Conservation (phyloP, 1,140 invertebrate genomes). For the Sycophila sp. region DNA sequence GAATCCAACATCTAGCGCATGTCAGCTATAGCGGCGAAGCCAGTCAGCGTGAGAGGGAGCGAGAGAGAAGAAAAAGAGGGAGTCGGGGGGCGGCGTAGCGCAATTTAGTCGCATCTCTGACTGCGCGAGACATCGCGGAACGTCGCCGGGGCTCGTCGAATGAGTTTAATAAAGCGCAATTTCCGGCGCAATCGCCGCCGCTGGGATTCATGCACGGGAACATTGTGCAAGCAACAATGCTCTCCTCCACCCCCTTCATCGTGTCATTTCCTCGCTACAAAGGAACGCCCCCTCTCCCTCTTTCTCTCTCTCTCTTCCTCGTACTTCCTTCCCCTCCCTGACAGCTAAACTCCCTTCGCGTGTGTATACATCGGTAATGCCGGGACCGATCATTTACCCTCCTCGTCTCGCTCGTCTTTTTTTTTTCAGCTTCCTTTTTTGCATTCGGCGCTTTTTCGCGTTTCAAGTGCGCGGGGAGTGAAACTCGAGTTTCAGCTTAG, state of each 20-base stretch:
- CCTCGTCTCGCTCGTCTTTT: too few relatives aligned
- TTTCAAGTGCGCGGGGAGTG: too few relatives aligned
- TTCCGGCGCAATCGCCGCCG: conserved; percentile 38
- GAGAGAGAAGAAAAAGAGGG: background rate
- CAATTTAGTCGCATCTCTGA: conserved; percentile 22
- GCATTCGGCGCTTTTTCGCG: too few relatives aligned
- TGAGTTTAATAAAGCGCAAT: conserved; percentile 46
- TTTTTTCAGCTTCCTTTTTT: too few relatives aligned
- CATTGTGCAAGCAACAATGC: conserved; percentile 41
- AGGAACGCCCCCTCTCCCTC: conserved; percentile 12
- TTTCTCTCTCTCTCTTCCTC: conserved; percentile 2
- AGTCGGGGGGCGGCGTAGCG: background rate
- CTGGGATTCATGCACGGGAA: conserved; percentile 29
- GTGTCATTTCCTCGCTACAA: conserved; percentile 35
- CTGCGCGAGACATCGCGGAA: conserved; percentile 13
- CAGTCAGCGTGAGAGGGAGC: too few relatives aligned
- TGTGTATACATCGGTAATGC: background rate
- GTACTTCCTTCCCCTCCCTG: conserved; percentile 11
- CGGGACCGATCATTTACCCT: too few relatives aligned
- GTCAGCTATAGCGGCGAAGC: too few relatives aligned
- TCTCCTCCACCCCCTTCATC: conserved; percentile 3
- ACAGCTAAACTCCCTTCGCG: background rate
- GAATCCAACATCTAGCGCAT: too few relatives aligned
- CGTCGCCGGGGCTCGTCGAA: conserved; percentile 20
- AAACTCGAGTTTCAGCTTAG: too few relatives aligned